Evolutionary conservation across 2,888 invertebrate genomes (phyloP).

Genomic region (Gisinianus flammeolus): DNA sequence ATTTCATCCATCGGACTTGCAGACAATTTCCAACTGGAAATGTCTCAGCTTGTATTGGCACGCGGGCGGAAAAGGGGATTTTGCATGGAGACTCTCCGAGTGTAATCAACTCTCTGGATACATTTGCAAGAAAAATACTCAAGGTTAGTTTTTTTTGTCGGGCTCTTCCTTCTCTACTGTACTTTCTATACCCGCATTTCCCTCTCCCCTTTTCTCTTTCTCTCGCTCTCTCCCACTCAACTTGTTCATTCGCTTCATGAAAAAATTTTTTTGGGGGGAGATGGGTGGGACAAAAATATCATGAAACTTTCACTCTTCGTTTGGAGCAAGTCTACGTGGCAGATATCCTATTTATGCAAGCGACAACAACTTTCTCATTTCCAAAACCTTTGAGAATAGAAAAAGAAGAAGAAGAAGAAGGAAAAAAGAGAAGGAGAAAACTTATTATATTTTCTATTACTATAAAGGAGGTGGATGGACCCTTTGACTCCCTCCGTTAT

Average conservation of each 20-base stretch:
- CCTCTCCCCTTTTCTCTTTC: not conserved
- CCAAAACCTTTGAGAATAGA: not conserved
- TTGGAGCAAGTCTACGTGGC: not conserved
- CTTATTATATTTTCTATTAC: too few species aligned
- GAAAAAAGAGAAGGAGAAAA: not conserved
- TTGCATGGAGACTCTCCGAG: constrained; percentile 56
- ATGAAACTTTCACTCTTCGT: not conserved
- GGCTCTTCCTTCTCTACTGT: not conserved
- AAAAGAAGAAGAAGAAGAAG: not conserved
- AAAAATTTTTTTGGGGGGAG: too few species aligned
- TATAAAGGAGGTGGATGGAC: too few species aligned
- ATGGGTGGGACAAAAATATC: not conserved
- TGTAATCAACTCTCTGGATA: constrained; percentile 64
- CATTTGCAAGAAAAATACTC: constrained; percentile 65
- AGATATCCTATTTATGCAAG: too few species aligned
- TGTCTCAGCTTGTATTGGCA: constrained; percentile 74
- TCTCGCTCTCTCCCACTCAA: not conserved
- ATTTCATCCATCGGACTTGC: constrained; percentile 55
- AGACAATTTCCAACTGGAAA: constrained; percentile 56
- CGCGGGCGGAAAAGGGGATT: constrained; percentile 48
- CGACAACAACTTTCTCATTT: not conserved
- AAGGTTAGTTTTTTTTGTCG: constrained; percentile 57
- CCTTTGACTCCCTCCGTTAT: too few species aligned
- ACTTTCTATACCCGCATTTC: not conserved
- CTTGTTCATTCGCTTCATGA: too few species aligned